Evolutionary conservation across 1,140 invertebrate species (phyloP).

Genomic region (Camponotus vicinus): DNA sequence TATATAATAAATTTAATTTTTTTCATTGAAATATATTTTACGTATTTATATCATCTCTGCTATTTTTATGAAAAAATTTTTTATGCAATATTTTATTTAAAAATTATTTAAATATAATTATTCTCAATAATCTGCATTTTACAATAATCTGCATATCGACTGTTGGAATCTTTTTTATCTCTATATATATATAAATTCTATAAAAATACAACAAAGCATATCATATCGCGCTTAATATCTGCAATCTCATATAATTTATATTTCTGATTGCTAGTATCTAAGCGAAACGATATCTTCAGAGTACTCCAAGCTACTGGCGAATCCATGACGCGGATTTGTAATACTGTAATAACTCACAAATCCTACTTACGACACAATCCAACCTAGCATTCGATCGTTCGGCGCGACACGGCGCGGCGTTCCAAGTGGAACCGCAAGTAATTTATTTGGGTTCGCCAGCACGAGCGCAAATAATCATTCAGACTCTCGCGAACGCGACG

Average conservation of each 20-base stretch:
- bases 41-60: too few species aligned
- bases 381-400: conserved; percentile 47
- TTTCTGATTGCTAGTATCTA: conserved; percentile 45
- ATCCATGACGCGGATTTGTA: conserved; percentile 45
- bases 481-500: conserved; percentile 39
- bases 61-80: too few species aligned
- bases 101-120: too few species aligned
- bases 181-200: too few species aligned
- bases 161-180: neutral
- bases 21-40: too few species aligned
- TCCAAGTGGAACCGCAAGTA: conserved; percentile 51
- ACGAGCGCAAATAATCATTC: conserved; percentile 57
- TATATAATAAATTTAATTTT: too few species aligned
- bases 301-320: conserved; percentile 38
- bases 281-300: conserved; percentile 22
- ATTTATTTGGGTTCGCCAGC: conserved; percentile 59
- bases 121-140: too few species aligned
- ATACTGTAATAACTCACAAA: conserved; percentile 62
- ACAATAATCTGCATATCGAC: too few species aligned
- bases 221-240: neutral
- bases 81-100: too few species aligned
- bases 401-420: conserved; percentile 20
- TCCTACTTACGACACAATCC: conserved; percentile 59
- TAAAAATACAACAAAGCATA: neutral
- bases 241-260: conserved; percentile 25